Base-by-base conservation (phyloP, 2,888 invertebrate species). In the Nycteola revayana region DNA sequence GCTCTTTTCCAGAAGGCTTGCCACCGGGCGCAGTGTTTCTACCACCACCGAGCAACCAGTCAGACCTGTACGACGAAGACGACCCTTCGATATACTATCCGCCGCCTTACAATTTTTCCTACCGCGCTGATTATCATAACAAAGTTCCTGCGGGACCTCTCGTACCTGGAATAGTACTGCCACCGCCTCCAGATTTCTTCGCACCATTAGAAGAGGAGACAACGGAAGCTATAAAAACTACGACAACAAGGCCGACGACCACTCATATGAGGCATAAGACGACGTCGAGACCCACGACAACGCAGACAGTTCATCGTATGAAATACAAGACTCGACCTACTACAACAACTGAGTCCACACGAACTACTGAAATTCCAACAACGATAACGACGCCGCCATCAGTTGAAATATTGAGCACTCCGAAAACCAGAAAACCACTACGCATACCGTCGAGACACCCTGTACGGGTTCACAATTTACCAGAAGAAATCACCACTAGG, bases 51-150 rank as follows among this genome's bases (percentile, higher is more conserved):
- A 93, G 93, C 64, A 94, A 93, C 83, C 91, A 91, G 58, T 91
- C 93, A 43, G 94, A 94, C 69, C 92, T 93, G 55, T 93, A 94
- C 85, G 95, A 96, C 90, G 95, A 95, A 86, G 96, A 96, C 85
- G 96, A 96, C 90, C 96, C 96, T 64, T 95, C 96, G 56, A 93
- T 96, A 34, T 96, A 96, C 70, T 96, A 96, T 90, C 96, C 96
- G 64, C 96, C 96, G 67, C 95, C 96, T 7, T 96, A 96, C 89
- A 96, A 95, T 79, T 95, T 95, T 89, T 93, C 94, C 53, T 96
- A 94, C 79, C 93, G 91, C 71, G 92, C 91, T 70, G 94, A 94
- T 71, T 95, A 96, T 80, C 91, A 93, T 24, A 91, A 90, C 60
- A 92, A 92, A 28, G 95, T 96, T 20, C 93, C 94, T 25, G 94